Conservation (phyloP, 2,888 invertebrate genomes). For the Campoletis raptor region DNA sequence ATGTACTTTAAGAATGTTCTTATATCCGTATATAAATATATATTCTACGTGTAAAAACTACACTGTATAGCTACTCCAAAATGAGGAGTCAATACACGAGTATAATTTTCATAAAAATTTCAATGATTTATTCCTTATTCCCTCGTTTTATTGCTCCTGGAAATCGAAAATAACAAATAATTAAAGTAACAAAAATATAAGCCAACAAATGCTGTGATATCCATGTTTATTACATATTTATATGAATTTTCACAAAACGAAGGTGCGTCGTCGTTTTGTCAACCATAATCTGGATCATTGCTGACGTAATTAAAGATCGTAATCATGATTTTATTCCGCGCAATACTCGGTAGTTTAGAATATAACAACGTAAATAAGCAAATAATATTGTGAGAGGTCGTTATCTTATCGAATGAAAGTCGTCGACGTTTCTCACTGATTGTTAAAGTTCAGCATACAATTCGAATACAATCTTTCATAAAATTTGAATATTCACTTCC, state of each 20-base stretch:
- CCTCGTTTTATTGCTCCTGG: not conserved
- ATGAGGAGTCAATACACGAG: conserved; percentile 57
- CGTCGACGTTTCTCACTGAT: not conserved
- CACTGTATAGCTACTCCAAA: conserved; percentile 44
- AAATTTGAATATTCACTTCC: not conserved
- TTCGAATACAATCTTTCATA: not conserved
- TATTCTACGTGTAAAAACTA: conserved; percentile 50
- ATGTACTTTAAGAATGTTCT: conserved; percentile 63
- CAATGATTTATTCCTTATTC: not conserved
- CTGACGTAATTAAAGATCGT: conserved; percentile 21
- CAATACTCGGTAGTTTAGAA: conserved; percentile 4
- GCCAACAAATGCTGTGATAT: not conserved
- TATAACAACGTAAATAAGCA: conserved; percentile 41
- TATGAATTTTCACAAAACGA: not conserved
- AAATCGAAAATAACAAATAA: not conserved
- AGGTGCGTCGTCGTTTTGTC: conserved; percentile 22
- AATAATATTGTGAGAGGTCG: conserved; percentile 40
- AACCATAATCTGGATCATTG: not conserved
- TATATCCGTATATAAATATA: conserved; percentile 52
- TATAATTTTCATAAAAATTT: conserved; percentile 65
- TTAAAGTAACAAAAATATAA: not conserved
- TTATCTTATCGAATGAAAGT: conserved; percentile 58
- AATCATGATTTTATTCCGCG: conserved; percentile 10
- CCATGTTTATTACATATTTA: conserved; percentile 5
- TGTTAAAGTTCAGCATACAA: conserved; percentile 14